Base-by-base conservation (phyloP, 30 jellyfish, hydroid and myxozoan species). In the Aurelia sp. region DNA sequence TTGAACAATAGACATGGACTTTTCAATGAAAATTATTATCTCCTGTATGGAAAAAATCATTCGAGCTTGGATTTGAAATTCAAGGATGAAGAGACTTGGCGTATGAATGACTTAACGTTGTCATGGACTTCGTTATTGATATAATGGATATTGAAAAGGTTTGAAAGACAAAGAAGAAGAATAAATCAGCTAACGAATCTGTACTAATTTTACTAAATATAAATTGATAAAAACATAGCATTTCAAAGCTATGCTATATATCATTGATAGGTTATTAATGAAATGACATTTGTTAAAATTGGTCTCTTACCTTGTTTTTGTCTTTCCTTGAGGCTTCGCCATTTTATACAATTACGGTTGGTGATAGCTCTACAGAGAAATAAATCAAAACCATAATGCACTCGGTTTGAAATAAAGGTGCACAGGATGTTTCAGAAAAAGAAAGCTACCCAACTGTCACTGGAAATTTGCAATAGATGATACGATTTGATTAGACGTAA, bases 81-180 rank as follows among this genome's bases (percentile, higher is more conserved):
- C 33, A 77, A 62, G 76, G 64, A 62, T 33, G 64, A 62, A 57
- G 30, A 53, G 86, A 76, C 5, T 47, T 11, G 35, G 35, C 53
- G 40, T 17, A 62, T 31, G 44, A 67, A 67, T 48, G 48, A 23
- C 69, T 12, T 61, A 60, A 40, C 70, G 62, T 62, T 77, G 58
- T 77, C 78, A 62, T 77, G 78, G 78, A 62, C 88, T 77, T 64
- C 69, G 88, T 68, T 23, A 61, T 77, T 53, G 79, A 35, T 17
- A 23, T 20, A 13, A 17, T 62, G 70, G 58, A 77, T 59, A 19
- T 23, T 61, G 88, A 19, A 58, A 58, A 58, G 67, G 4, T 15
- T 58, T 37, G 67, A 58, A 58, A 19, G 67, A 58, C 21, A 17
- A 3, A 58, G 67, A 58, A 58, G 23, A 58, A 19, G 27, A 58